Base-by-base conservation (phyloP, 2,113 vertebrate genomes). In the Neogale vison region DNA sequence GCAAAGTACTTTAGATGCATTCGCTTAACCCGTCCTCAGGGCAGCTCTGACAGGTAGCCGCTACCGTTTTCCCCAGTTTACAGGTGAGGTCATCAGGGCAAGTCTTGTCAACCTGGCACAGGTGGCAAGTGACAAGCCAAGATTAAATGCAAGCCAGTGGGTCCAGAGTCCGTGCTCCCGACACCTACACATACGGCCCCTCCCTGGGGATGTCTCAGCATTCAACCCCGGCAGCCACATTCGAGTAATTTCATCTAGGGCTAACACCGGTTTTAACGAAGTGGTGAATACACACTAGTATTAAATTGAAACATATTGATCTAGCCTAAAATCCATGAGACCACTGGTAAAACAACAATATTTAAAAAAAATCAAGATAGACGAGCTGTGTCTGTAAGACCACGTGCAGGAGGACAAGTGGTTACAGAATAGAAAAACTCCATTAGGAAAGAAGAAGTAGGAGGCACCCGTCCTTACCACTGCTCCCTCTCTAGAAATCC, bases 401-500 rank as follows among this genome's bases (percentile, higher is more conserved):
- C 52, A n/a, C 0, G 0, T 50, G 31, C 2, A 29, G 63, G 1
- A 92, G 42, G 20, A 29, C 20, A 86, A 26, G 13, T 17, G 17
- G 21, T 7, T 34, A 57, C 11, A 26, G 88, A 21, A 15, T 0
- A 47, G 14, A 13, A 63, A 42, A 1, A 5, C 24, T 31, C 17
- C 21, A 7, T 14, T 0, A 14, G 50, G 47, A 15, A 71, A 42
- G 31, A 47, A 71, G 17, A 45, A 57, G 6, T 4, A 71, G 47
- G 2, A 57, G 77, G 2, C 8, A 3, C 3, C 63, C 10, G 18
- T 8, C 21, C 20, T n/a, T 29, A 21, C 0, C 42, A 1, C 42
- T 18, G 45, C 1, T 3, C 14, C 23, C 31, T 29, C 21, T 69
- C 86, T 74, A 20, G n/a, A 85, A 80, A 63, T 0, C 36, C 20